Evolutionary conservation across 2,888 invertebrate species (phyloP), one percentile per base, ranked within the genome.

Genomic region (Eilema caniola): DNA sequence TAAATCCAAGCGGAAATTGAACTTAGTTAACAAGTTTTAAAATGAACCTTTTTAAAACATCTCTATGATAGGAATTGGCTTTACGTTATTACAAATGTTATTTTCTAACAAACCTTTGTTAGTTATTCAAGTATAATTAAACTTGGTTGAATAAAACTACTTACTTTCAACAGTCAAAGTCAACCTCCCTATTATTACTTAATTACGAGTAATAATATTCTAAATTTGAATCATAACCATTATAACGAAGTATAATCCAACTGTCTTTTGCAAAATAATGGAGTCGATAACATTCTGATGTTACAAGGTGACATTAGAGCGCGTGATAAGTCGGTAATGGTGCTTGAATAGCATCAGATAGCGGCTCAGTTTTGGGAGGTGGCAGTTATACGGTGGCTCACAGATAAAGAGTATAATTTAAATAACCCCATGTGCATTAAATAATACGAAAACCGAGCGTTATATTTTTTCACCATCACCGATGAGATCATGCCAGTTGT

Each of bases 271-370:
- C 70, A 62, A 79, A 83, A 79, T 86, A 87, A 86, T 83, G 75
- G 75, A 74, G 74, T 78, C 79, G 86, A 86, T 86, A 86, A 85
- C 83, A 81, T 83, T 86, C 62, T 79, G 76, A 77, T 79, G 80
- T 79, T 75, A 77, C 80, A 78, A 74, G 78, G 72, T 76, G 63
- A 81, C 87, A 85, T 87, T 73, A 75, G 73, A 79, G 75, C 60
- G 66, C 67, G 24, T 53, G 87, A 86, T 87, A 87, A 74, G 62
- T 72, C 25, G 23, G 56, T 81, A 82, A 78, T 62, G 78, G 62
- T 63, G 62, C 66, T 66, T 63, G 66, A 70, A 67, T 70, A 41
- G 11, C 57, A 57, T 66, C 28, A 74, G 78, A 76, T 85, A 78
- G 69, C 67, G 73, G 59, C 74, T 69, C 62, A 70, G 70, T 70